Percentiles rank a stretch among this genome's conserved stretches.
Conservation (phyloP, 2,888 invertebrate genomes). For the Phaedon cochleariae region DNA sequence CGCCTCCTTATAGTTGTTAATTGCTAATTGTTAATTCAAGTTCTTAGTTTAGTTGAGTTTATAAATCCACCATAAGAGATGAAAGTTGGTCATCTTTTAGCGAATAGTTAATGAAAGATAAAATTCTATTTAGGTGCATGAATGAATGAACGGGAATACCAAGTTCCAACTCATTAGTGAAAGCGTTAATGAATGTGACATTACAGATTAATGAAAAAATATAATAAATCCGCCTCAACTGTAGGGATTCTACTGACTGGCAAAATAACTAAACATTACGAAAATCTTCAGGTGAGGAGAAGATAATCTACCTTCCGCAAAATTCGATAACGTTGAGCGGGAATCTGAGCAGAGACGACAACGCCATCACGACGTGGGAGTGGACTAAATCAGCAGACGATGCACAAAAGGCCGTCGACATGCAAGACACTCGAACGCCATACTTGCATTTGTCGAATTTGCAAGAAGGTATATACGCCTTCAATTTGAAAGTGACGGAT, state of each 20-base stretch:
- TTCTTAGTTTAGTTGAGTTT: too few relatives aligned
- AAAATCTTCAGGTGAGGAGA: conserved; percentile 73
- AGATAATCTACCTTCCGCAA: conserved; percentile 89
- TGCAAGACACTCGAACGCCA: conserved; percentile 94
- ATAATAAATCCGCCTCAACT: too few relatives aligned
- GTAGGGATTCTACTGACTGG: neutral
- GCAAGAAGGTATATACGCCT: conserved; percentile 94
- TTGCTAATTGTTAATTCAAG: too few relatives aligned
- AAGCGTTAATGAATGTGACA: too few relatives aligned
- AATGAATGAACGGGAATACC: too few relatives aligned
- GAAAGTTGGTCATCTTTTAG: too few relatives aligned
- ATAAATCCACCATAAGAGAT: too few relatives aligned
- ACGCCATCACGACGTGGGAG: conserved; percentile 92
- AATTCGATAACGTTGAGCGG: conserved; percentile 88
- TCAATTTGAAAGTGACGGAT: conserved; percentile 91
- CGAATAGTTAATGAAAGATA: too few relatives aligned
- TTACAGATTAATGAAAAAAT: too few relatives aligned
- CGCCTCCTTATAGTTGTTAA: too few relatives aligned
- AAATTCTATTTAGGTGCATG: too few relatives aligned
- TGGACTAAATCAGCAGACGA: conserved; percentile 93
- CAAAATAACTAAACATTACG: neutral
- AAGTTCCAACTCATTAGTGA: too few relatives aligned
- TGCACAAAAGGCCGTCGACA: conserved; percentile 90
- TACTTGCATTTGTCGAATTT: conserved; percentile 86
- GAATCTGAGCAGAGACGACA: conserved; percentile 90